phyloP scores from a whole-genome alignment of 2,113 vertebrate species.

The Apaloderma vittatum region DNA sequence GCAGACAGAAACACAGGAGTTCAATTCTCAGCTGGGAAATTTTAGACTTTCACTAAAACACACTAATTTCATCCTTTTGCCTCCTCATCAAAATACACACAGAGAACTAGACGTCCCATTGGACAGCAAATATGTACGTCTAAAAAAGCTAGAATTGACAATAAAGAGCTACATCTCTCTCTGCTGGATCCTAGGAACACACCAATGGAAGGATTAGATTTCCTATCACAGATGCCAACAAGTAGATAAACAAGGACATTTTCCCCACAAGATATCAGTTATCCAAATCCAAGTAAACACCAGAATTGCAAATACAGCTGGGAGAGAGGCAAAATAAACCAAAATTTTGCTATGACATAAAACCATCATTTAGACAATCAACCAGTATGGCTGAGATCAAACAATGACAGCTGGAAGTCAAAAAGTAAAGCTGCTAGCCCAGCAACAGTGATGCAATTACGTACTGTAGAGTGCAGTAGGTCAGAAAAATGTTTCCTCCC shows the following conservation, averaged over 20 bases:
- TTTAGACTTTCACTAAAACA: not conserved
- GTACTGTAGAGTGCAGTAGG: not conserved
- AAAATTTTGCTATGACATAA: slow-evolving; percentile 26
- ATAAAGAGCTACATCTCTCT: not conserved
- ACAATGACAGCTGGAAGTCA: slow-evolving; percentile 20
- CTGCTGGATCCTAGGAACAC: slow-evolving; percentile 16
- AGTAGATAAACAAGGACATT: slow-evolving; percentile 52
- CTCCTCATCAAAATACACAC: slow-evolving; percentile 16
- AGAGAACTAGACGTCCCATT: not conserved
- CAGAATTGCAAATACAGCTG: slow-evolving; percentile 55
- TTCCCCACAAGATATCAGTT: slow-evolving; percentile 23
- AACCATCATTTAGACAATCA: not conserved
- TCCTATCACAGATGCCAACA: slow-evolving; percentile 21
- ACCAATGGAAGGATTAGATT: slow-evolving; percentile 26
- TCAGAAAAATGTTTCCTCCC: not conserved
- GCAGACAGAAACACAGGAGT: not conserved
- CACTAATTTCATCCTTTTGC: slow-evolving; percentile 17
- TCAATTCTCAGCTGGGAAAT: slow-evolving; percentile 15
- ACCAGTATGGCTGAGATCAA: slow-evolving; percentile 6
- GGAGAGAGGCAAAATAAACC: slow-evolving; percentile 34
- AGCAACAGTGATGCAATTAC: not conserved
- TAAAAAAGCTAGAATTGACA: not conserved
- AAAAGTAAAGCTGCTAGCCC: slow-evolving; percentile 31
- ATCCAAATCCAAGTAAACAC: slow-evolving; percentile 56
- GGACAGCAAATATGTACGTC: not conserved